Base-by-base conservation (phyloP, 2,888 invertebrate genomes). In the Gisinianus flammeolus region DNA sequence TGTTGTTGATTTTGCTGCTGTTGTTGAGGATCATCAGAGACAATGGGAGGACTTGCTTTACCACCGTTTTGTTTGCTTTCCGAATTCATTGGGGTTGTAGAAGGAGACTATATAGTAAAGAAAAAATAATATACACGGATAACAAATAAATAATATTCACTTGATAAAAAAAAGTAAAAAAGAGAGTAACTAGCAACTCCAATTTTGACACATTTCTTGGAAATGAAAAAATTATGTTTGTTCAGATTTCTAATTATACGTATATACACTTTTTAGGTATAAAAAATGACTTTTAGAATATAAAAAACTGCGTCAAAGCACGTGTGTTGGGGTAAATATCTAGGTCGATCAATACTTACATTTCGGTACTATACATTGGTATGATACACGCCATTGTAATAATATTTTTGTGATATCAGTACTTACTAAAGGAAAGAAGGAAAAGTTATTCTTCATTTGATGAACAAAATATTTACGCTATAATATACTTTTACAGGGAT, bases 331-430 rank as follows among this genome's bases (percentile, higher is more conserved):
- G 26, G n/a, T 35, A 77, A 77, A n/a, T n/a, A 77, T 77, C 72
- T 77, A 72, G 77, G 77, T 77, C 77, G 77, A 77, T 77, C 77
- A 77, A 77, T 77, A 77, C 71, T 71, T 74, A 31, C 66, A 72
- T 54, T 76, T 58, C 35, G 62, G 56, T n/a, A n/a, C n/a, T n/a
- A n/a, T n/a, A n/a, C n/a, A n/a, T n/a, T n/a, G n/a, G n/a, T n/a
- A n/a, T n/a, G n/a, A n/a, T n/a, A n/a, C n/a, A n/a, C n/a, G n/a
- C n/a, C n/a, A n/a, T n/a, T n/a, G n/a, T n/a, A n/a, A n/a, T n/a
- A n/a, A n/a, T n/a, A n/a, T n/a, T n/a, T n/a, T n/a, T n/a, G n/a
- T n/a, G n/a, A n/a, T n/a, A n/a, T n/a, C n/a, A n/a, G n/a, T n/a
- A n/a, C n/a, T n/a, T n/a, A n/a, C n/a, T n/a, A n/a, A n/a, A n/a